These are phyloP conservation scores for Eidolon dupreanum DNA, from an alignment of 2,797 vertebrate genomes.

Conservation along the genomic window DNA sequence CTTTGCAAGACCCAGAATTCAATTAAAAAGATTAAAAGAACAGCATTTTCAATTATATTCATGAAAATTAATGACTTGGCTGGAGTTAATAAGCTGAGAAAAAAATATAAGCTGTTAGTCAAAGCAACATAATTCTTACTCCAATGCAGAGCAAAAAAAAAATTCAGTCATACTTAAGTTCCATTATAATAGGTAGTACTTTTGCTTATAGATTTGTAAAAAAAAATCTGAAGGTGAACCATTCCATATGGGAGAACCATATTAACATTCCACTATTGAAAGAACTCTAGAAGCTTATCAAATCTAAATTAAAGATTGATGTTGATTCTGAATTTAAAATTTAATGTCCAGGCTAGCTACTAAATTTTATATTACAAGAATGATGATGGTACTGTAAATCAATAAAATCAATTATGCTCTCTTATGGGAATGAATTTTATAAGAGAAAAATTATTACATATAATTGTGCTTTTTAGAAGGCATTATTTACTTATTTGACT, in stretches of 20 bases:
- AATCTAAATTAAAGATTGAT: slow-evolving; percentile 78
- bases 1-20: slow-evolving; percentile 70
- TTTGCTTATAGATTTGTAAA: background rate
- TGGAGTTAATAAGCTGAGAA: background rate
- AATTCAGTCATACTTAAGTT: background rate
- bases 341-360: slow-evolving; percentile 69
- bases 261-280: background rate
- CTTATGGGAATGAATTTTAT: slow-evolving; percentile 1
- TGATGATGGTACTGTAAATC: slow-evolving; percentile 41
- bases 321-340: slow-evolving; percentile 75
- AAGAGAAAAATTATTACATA: slow-evolving; percentile 31
- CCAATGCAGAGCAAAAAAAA: background rate
- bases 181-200: background rate
- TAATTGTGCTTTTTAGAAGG: background rate
- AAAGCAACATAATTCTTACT: slow-evolving; percentile 4
- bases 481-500: background rate
- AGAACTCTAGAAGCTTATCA: slow-evolving; percentile 51
- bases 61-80: slow-evolving; percentile 47
- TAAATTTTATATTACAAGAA: slow-evolving; percentile 70
- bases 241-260: background rate
- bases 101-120: background rate
- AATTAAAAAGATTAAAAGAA: slow-evolving; percentile 64
- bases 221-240: background rate
- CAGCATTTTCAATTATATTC: slow-evolving; percentile 53
- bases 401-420: slow-evolving; percentile 58